phyloP scores from a whole-genome alignment of 1,140 invertebrate genomes.

The Hyphantria cunea region DNA sequence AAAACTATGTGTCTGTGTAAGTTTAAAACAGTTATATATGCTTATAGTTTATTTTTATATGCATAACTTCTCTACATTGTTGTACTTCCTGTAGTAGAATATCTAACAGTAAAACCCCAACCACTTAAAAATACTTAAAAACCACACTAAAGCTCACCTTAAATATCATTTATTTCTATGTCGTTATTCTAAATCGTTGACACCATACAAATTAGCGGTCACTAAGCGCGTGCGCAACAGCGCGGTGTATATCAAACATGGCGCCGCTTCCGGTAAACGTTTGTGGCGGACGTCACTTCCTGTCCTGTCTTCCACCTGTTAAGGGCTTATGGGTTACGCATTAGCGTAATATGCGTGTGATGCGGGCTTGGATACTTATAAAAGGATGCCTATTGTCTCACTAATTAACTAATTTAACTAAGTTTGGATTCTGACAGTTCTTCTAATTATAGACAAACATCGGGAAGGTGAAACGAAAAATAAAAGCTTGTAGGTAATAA shows the following conservation, averaged over 20 bases:
- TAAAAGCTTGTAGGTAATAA: too few relatives aligned
- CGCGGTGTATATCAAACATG: slow-evolving; percentile 47
- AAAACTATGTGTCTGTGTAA: too few relatives aligned
- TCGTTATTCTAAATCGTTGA: slow-evolving; percentile 25
- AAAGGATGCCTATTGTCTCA: too few relatives aligned
- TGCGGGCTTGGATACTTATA: too few relatives aligned
- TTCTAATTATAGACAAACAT: too few relatives aligned
- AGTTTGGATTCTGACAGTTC: too few relatives aligned
- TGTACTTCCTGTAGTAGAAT: not conserved
- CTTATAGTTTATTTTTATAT: too few relatives aligned
- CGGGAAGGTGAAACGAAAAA: too few relatives aligned
- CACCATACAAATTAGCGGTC: slow-evolving; percentile 22
- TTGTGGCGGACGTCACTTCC: slow-evolving; percentile 41
- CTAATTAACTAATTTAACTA: too few relatives aligned
- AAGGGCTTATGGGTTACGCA: slow-evolving; percentile 14
- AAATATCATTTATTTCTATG: slow-evolving; percentile 5
- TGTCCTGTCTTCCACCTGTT: slow-evolving; percentile 16
- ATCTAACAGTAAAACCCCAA: not conserved
- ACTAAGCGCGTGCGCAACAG: slow-evolving; percentile 46
- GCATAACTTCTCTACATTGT: too few relatives aligned
- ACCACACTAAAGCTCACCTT: not conserved
- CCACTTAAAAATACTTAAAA: not conserved
- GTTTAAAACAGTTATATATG: too few relatives aligned
- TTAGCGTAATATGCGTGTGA: slow-evolving; percentile 1
- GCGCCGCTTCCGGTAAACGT: slow-evolving; percentile 42